Evolutionary conservation across 2,797 vertebrate genomes (phyloP).

Genomic region (Coluber constrictor): DNA sequence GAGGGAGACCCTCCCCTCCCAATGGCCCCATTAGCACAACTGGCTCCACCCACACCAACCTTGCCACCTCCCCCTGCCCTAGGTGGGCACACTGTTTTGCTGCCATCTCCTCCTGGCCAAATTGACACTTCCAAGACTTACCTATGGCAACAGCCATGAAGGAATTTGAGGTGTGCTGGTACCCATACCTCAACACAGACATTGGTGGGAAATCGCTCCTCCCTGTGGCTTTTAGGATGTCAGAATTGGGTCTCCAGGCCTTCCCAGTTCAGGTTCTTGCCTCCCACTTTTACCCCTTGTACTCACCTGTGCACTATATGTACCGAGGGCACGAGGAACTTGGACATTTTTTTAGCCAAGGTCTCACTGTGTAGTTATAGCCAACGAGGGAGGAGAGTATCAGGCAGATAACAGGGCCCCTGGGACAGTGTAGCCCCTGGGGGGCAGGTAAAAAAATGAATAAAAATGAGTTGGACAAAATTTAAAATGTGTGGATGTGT

Average conservation of each 20-base stretch:
- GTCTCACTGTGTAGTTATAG: constrained; percentile 8
- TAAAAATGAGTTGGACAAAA: constrained; percentile 12
- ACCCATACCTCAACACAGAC: neutral
- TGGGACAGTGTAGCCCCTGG: constrained; percentile 28
- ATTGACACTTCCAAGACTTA: constrained; percentile 84
- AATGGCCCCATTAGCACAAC: constrained; percentile 60
- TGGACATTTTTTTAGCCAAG: constrained; percentile 6
- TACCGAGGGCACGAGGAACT: neutral
- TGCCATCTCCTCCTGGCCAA: constrained; percentile 59
- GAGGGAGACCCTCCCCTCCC: constrained; percentile 71
- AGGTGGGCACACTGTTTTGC: constrained; percentile 16
- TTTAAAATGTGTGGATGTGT: neutral
- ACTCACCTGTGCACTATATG: neutral
- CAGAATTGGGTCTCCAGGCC: neutral
- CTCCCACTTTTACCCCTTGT: neutral
- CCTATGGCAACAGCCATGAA: constrained; percentile 74
- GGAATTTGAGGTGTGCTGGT: neutral
- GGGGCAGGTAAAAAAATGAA: constrained; percentile 10
- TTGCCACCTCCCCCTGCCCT: neutral
- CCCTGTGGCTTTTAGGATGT: constrained; percentile 4
- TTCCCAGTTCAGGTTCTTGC: constrained; percentile 1
- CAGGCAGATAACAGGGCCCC: neutral
- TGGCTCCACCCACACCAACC: neutral
- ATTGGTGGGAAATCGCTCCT: neutral
- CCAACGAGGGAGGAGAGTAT: neutral